phyloP scores from a whole-genome alignment of 2,797 vertebrate genomes.

The Heteromormyrus szaboi region DNA sequence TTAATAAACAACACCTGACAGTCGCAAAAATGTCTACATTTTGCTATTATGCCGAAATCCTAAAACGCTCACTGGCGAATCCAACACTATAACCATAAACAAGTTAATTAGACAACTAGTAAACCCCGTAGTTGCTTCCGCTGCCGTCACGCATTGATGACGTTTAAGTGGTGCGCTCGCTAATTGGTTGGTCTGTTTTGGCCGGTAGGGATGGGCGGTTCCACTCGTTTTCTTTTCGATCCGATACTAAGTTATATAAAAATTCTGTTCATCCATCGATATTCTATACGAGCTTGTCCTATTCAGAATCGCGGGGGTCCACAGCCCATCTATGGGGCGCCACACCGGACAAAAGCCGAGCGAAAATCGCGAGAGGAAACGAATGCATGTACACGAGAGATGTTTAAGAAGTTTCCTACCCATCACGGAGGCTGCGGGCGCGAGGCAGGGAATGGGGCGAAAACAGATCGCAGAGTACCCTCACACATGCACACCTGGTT shows the following conservation, averaged over 20 bases:
- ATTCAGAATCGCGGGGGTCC: not conserved
- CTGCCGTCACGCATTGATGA: conserved; percentile 7
- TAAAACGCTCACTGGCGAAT: not conserved
- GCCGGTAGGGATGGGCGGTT: not conserved
- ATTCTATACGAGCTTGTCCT: not conserved
- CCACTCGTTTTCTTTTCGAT: not conserved
- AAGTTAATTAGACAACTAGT: not conserved
- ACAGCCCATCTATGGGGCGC: not conserved
- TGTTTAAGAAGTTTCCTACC: not conserved
- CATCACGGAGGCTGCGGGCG: not conserved
- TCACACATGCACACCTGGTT: conserved; percentile 39
- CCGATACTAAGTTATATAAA: not conserved
- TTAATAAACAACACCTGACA: not conserved
- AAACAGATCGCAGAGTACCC: not conserved
- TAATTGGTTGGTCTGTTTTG: not conserved
- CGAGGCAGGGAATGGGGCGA: not conserved
- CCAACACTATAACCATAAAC: not conserved
- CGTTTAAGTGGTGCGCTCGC: not conserved
- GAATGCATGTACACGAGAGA: not conserved
- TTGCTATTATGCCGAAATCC: not conserved
- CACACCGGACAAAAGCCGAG: not conserved
- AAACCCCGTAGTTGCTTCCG: not conserved
- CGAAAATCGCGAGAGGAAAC: not conserved
- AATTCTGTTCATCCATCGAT: not conserved
- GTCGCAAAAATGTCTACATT: not conserved